Conservation (phyloP, 2,888 invertebrate species). For the Melinaea marsaeus region DNA sequence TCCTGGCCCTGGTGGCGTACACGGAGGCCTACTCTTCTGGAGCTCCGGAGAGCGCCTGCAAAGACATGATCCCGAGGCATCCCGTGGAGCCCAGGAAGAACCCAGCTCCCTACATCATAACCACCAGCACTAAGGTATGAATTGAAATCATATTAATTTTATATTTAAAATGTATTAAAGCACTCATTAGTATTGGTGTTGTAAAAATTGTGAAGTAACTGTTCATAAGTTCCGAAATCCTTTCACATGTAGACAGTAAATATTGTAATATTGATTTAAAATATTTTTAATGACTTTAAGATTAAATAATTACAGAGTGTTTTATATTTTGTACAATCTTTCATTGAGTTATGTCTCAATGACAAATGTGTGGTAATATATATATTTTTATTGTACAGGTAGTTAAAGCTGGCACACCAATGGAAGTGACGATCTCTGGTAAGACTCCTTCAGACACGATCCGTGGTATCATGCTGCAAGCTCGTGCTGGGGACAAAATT, state of each 20-base stretch:
- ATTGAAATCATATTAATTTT: neutral
- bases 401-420: conserved; percentile 61
- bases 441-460: conserved; percentile 69
- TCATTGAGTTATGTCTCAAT: neutral
- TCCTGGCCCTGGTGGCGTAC: conserved; percentile 48
- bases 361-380: neutral
- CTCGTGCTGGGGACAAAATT: conserved; percentile 77
- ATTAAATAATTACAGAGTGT: neutral
- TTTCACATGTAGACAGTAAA: conserved; percentile 9
- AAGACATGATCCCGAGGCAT: conserved; percentile 83
- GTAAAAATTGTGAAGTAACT: neutral
- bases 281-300: neutral
- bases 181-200: neutral
- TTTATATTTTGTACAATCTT: neutral
- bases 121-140: conserved; percentile 61
- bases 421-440: conserved; percentile 76
- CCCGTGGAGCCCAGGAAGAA: conserved; percentile 76
- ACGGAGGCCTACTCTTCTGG: conserved; percentile 78
- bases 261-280: conserved; percentile 3
- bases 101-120: conserved; percentile 78
- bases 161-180: neutral
- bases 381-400: conserved; percentile 36
- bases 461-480: conserved; percentile 83
- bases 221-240: conserved; percentile 33
- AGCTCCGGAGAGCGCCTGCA: conserved; percentile 80